Evolutionary conservation across 2,888 invertebrate genomes (phyloP).

Genomic region (Tenthredo notha): DNA sequence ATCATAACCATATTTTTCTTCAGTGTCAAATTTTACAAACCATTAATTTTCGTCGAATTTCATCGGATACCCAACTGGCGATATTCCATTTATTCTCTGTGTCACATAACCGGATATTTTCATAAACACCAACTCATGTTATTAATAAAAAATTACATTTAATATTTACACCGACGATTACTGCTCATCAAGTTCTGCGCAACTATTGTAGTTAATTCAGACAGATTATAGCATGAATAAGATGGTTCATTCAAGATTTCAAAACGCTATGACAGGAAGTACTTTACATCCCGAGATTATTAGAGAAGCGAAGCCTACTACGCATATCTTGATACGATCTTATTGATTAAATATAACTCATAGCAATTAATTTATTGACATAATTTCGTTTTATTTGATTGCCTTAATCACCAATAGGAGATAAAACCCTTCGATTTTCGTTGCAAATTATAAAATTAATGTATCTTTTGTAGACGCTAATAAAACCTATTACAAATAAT

Average conservation of each 20-base stretch:
- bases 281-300: not conserved
- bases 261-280: conserved; percentile 9
- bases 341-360: not conserved
- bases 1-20: conserved; percentile 22
- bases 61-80: not conserved
- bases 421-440: not conserved
- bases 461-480: not conserved
- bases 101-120: not conserved
- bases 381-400: not conserved
- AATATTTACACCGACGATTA: not conserved
- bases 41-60: not conserved
- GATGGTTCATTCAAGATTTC: conserved; percentile 30
- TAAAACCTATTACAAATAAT: not conserved
- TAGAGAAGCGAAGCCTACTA: not conserved
- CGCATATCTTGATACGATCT: conserved; percentile 8
- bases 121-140: not conserved
- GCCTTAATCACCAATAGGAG: not conserved
- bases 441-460: not conserved
- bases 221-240: conserved; percentile 31
- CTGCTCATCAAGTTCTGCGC: conserved; percentile 37
- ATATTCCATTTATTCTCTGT: not conserved
- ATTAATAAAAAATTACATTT: not conserved
- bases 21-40: not conserved
- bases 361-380: not conserved
- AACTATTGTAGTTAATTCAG: not conserved